Evolutionary conservation across 2,797 vertebrate species (phyloP), one percentile per base, ranked within the genome.

Genomic region (Leucoraja ocellata): DNA sequence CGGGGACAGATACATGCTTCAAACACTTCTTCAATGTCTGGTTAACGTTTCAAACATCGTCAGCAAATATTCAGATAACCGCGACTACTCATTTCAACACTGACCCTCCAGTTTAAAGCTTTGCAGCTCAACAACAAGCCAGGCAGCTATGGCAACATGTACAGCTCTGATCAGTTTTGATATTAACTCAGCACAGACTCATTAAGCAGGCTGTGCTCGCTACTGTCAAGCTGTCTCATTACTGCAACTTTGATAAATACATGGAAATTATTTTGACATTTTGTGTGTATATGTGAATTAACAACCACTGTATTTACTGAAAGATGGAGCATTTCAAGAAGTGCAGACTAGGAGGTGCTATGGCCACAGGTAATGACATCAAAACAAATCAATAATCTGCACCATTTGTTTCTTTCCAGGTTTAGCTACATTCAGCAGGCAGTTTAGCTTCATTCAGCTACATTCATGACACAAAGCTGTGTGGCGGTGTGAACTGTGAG

Each of bases 211-310:
- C 88, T 91, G 5, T 73, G 36, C 88, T 91, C 39, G 54, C 36
- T 73, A 21, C 71, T n/a, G 65, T 74, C 88, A 74, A 74, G 11
- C 68, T 91, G 88, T 14, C 68, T 74, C 36, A 91, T 91, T 91
- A 46, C 88, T 13, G 65, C 71, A 73, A 74, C 65, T 91, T 73
- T 91, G 90, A 74, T 74, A 74, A 91, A 74, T 74, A 91, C 36
- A 54, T 39, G 21, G 14, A 74, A 11, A 76, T 74, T 74, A 54
- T 54, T 74, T 91, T 91, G 71, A 91, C 71, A 91, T 91, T 73
- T 21, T 46, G 71, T 74, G 90, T 91, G 68, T 25, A 23, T n/a
- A 32, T 90, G 54, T 58, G 61, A 88, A 88, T 91, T 54, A 91
- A 13, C 71, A 91, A 74, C 36, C 10, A 8, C 23, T 74, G 6